These are phyloP conservation scores for Parnassius apollo DNA, from an alignment of 2,888 invertebrate species.

Conservation along the genomic window DNA sequence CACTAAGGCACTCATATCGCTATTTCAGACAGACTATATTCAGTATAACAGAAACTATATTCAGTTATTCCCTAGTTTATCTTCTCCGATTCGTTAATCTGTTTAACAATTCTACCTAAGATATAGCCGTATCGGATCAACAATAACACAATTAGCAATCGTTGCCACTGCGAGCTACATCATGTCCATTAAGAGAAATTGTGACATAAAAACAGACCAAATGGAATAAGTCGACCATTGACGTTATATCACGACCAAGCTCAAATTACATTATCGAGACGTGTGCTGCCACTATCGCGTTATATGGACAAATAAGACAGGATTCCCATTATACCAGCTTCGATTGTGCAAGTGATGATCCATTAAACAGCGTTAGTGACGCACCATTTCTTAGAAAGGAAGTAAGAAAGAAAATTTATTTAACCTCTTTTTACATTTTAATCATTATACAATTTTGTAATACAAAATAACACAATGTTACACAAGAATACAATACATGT, in stretches of 20 bases:
- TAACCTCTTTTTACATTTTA: no score
- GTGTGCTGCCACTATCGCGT: constrained; percentile 6
- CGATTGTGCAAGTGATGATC: constrained; percentile 5
- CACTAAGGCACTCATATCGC: no score
- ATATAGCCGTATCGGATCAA: not conserved
- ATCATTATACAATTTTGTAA: no score
- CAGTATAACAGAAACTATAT: no score
- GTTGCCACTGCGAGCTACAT: constrained; percentile 4
- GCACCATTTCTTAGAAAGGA: not conserved
- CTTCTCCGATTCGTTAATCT: no score
- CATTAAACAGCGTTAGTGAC: constrained; percentile 1
- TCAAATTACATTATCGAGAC: constrained; percentile 22
- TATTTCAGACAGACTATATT: no score
- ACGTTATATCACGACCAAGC: constrained; percentile 8
- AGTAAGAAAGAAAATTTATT: no score
- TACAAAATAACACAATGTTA: no score
- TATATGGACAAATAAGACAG: constrained; percentile 10
- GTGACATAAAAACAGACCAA: constrained; percentile 24
- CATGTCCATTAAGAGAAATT: constrained; percentile 19
- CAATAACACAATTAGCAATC: constrained; percentile 11
- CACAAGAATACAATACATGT: no score
- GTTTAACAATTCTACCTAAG: no score
- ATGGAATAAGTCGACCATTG: constrained; percentile 19
- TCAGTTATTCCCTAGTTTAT: no score
- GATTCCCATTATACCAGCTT: constrained; percentile 8